Base-by-base conservation (phyloP, 2,113 vertebrate species). In the Plecotus auritus region DNA sequence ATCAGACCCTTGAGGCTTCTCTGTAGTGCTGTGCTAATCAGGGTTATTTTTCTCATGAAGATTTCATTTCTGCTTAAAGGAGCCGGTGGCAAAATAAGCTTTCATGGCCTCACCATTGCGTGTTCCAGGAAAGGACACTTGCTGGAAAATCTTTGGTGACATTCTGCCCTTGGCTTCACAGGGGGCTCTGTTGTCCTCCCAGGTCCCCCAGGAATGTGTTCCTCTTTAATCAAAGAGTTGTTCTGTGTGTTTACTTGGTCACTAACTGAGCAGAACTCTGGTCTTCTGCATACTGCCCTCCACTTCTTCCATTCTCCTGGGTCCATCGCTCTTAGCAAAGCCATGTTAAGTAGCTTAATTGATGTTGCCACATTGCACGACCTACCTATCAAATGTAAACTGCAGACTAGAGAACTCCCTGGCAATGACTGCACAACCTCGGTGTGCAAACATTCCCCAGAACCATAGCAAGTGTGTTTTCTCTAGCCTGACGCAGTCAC, bases 11-110 rank as follows among this genome's bases (percentile, higher is more conserved):
- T 0, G 93, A 92, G 97, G 78, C 92, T 56, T 56, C 80, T 95
- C 67, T 82, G 76, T 23, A 51, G 78, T 45, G 86, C 91, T 91
- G 72, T 59, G 84, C 85, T 96, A 93, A 97, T 95, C 86, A 96
- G 56, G 85, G 81, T 96, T 85, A 56, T 93, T 97, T 95, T 92
- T 61, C 88, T 93, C 22, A 4, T 40, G 40, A 85, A 66, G 85
- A 92, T 85, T 93, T 93, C 93, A 86, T 74, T 4, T 16, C 86
- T 88, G 90, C 91, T 91, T 89, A 67, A 94, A 95, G 66, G 54
- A 93, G 82, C 82, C 93, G 76, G 51, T 47, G 82, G 85, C 32
- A 67, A 90, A 84, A 91, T 92, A 92, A 94, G 49, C 74, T 91
- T 94, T 49, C 0, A 0, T 85, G 95, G 95, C 93, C 70, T 86